Conservation (phyloP, 2,888 invertebrate species). For the Conchocele bisecta region DNA sequence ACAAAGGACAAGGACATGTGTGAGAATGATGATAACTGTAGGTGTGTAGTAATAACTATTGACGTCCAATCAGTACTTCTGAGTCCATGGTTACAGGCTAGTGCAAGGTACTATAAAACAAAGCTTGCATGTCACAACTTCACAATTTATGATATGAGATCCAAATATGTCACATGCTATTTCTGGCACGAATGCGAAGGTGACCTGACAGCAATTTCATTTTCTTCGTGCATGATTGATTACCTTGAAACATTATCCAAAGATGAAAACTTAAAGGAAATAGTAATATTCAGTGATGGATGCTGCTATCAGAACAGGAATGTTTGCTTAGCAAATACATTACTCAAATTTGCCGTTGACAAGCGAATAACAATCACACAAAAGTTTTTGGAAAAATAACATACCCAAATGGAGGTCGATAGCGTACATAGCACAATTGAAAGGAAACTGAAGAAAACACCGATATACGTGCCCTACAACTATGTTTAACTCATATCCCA, state of each 20-base stretch:
- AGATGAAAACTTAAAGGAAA: background rate
- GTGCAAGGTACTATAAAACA: conserved; percentile 53
- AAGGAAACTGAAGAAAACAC: conserved; percentile 19
- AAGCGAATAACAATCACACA: conserved; percentile 37
- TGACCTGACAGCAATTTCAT: conserved; percentile 35
- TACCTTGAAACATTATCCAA: conserved; percentile 9
- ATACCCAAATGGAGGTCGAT: conserved; percentile 58
- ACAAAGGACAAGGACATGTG: conserved; percentile 38
- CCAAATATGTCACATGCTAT: conserved; percentile 35
- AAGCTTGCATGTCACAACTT: conserved; percentile 53
- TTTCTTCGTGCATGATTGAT: conserved; percentile 34
- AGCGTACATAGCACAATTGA: conserved; percentile 54
- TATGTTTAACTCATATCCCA: conserved; percentile 33
- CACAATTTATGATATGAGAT: conserved; percentile 37
- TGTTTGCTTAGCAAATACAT: conserved; percentile 38
- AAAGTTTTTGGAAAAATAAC: conserved; percentile 48
- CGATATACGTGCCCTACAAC: conserved; percentile 34
- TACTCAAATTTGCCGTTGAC: conserved; percentile 21
- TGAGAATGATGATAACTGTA: background rate
- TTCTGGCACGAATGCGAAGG: conserved; percentile 59
- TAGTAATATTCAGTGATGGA: conserved; percentile 55
- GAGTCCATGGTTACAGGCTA: conserved; percentile 47
- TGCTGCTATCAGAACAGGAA: conserved; percentile 58
- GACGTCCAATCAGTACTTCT: conserved; percentile 58
- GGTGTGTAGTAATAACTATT: conserved; percentile 38